Evolutionary conservation across 2,113 vertebrate genomes (phyloP).

Genomic region (Phylloscopus trochiloides): DNA sequence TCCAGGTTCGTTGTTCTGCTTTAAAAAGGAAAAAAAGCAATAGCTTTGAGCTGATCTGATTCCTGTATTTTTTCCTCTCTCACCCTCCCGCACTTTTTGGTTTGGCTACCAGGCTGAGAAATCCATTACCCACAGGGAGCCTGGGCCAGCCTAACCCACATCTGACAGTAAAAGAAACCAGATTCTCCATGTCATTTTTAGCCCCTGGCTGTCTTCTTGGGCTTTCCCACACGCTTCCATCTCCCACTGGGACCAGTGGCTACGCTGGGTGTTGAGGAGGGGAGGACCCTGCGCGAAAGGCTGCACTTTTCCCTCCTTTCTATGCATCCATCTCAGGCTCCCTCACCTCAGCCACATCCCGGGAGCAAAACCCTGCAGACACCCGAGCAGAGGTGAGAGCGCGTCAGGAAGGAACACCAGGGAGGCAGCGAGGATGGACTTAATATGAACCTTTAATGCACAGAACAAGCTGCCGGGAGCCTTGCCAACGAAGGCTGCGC

Average conservation of each 20-base stretch:
- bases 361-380: fast-evolving
- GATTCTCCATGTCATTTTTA: slow-evolving; percentile 21
- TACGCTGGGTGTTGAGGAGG: background rate
- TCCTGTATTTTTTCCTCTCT: background rate
- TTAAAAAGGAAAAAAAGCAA: slow-evolving; percentile 23
- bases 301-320: background rate
- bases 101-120: slow-evolving; percentile 58
- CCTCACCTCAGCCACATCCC: background rate
- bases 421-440: slow-evolving; percentile 60
- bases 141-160: slow-evolving; percentile 6
- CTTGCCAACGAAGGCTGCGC: slow-evolving; percentile 32
- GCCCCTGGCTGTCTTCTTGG: slow-evolving; percentile 30
- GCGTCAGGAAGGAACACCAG: slow-evolving; percentile 49
- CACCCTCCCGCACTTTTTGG: background rate
- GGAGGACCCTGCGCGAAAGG: background rate
- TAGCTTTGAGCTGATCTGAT: background rate
- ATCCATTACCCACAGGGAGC: slow-evolving; percentile 32
- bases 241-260: background rate
- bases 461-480: slow-evolving; percentile 66
- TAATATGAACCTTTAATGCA: slow-evolving; percentile 79
- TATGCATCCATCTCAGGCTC: fast-evolving
- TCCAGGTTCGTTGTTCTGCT: background rate
- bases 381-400: fast-evolving
- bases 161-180: slow-evolving; percentile 58
- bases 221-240: background rate